Evolutionary conservation across 2,888 invertebrate genomes (phyloP).

Genomic region (Drosophila monieri): DNA sequence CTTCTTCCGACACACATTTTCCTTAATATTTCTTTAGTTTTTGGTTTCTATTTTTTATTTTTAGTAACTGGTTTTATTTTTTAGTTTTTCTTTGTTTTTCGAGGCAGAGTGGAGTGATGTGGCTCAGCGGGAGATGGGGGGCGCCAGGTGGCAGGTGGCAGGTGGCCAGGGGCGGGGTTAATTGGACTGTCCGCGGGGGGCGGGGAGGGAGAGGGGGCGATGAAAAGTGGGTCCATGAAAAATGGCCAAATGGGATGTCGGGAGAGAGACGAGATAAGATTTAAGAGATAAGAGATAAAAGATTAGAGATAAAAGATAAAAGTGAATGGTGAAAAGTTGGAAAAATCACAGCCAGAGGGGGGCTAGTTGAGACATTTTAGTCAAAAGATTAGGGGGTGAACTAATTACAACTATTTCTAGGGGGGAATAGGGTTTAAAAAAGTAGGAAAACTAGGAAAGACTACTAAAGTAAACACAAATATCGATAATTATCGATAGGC

Average conservation of each 20-base stretch:
- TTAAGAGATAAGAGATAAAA: no score
- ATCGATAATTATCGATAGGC: no score
- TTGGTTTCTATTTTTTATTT: conserved; percentile 19
- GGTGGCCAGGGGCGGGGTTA: not conserved
- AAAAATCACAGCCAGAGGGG: no score
- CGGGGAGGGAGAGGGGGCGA: not conserved
- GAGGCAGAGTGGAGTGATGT: conserved; percentile 39
- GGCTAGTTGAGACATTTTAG: no score
- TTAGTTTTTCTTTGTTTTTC: not conserved
- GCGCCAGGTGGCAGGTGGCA: not conserved
- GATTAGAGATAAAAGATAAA: not conserved
- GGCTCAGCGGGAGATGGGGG: conserved; percentile 29
- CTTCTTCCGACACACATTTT: conserved; percentile 3
- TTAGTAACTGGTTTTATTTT: conserved; percentile 18
- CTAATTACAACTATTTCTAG: no score
- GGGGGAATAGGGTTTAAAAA: no score
- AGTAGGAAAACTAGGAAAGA: no score
- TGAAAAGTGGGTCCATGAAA: conserved; percentile 11
- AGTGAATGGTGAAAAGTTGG: conserved; percentile 26
- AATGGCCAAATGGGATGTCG: conserved; percentile 17
- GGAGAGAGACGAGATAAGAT: no score
- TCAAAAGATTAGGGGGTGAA: no score
- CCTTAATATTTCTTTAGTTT: conserved; percentile 17
- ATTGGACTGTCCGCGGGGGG: not conserved
- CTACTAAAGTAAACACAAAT: no score